Evolutionary conservation across 2,797 vertebrate genomes (phyloP).

Genomic region (Labroides dimidiatus): DNA sequence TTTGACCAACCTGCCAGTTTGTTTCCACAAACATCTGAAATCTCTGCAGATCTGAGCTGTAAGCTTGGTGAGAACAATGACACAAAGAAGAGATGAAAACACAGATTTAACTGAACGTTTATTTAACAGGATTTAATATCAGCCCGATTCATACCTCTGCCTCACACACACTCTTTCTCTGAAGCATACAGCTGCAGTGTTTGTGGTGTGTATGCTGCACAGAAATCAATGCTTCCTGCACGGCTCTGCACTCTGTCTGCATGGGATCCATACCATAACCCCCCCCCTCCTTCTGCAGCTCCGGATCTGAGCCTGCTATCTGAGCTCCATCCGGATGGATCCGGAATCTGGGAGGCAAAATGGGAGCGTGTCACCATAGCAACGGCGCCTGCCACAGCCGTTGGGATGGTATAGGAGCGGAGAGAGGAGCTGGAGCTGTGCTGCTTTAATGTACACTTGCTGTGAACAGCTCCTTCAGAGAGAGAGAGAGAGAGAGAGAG

Average conservation of each 20-base stretch:
- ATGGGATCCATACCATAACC: conserved; percentile 48
- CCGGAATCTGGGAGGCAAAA: conserved; percentile 37
- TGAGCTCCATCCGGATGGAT: conserved; percentile 43
- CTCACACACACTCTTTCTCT: not conserved
- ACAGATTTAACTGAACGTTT: not conserved
- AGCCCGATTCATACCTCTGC: not conserved
- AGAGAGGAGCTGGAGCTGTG: conserved; percentile 32
- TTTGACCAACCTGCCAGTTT: too few relatives aligned
- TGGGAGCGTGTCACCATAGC: conserved; percentile 50
- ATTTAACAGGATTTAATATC: too few relatives aligned
- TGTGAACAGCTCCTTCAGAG: not conserved
- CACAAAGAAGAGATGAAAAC: not conserved
- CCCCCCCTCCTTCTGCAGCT: conserved; percentile 34
- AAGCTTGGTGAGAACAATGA: not conserved
- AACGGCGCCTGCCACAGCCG: conserved; percentile 36
- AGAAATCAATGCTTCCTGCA: conserved; percentile 24
- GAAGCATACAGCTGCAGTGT: not conserved
- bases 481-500: not conserved
- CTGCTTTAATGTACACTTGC: conserved; percentile 25
- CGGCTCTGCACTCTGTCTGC: conserved; percentile 14
- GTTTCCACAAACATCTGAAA: too few relatives aligned
- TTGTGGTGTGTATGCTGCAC: conserved; percentile 21
- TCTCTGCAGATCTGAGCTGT: too few relatives aligned
- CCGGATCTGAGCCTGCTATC: conserved; percentile 38
- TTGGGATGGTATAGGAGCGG: conserved; percentile 36